These are phyloP conservation scores for Ranitomeya variabilis DNA, from an alignment of 2,113 vertebrate genomes.

Conservation along the genomic window DNA sequence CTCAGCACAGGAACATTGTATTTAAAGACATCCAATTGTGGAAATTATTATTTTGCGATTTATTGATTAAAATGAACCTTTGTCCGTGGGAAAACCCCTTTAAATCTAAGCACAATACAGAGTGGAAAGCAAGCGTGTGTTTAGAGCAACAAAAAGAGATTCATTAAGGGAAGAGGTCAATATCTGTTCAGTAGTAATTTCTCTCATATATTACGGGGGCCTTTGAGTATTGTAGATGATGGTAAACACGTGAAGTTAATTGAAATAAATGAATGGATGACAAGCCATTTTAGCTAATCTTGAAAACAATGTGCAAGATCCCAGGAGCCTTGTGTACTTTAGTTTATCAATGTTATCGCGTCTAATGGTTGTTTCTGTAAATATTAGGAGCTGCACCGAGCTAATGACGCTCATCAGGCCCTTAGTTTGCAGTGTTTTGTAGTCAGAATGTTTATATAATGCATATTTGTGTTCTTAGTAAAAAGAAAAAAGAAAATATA, in stretches of 20 bases:
- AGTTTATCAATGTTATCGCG: conserved; percentile 1
- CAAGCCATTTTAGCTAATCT: conserved; percentile 6
- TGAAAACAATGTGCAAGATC: conserved; percentile 13
- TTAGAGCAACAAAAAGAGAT: not conserved
- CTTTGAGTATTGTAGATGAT: conserved; percentile 7
- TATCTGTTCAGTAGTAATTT: conserved; percentile 8
- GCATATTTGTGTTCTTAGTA: too few species aligned
- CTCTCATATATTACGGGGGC: conserved; percentile 1
- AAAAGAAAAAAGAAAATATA: too few species aligned
- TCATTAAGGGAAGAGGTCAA: conserved; percentile 10
- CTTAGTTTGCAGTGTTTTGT: not conserved
- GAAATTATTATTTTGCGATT: too few species aligned
- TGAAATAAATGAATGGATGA: conserved; percentile 25
- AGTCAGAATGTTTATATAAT: not conserved
- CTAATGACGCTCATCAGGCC: not conserved
- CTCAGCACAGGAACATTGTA: too few species aligned
- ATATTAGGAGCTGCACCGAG: not conserved
- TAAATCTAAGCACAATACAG: not conserved
- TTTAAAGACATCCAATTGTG: too few species aligned
- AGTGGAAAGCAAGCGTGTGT: not conserved
- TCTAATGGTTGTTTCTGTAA: not conserved
- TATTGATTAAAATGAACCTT: too few species aligned
- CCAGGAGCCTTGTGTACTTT: conserved; percentile 16
- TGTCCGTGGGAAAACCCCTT: too few species aligned
- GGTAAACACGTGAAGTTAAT: conserved; percentile 1